These are phyloP conservation scores for Forbesichthys papilliferus DNA, from an alignment of 2,113 vertebrate genomes.

Conservation along the genomic window DNA sequence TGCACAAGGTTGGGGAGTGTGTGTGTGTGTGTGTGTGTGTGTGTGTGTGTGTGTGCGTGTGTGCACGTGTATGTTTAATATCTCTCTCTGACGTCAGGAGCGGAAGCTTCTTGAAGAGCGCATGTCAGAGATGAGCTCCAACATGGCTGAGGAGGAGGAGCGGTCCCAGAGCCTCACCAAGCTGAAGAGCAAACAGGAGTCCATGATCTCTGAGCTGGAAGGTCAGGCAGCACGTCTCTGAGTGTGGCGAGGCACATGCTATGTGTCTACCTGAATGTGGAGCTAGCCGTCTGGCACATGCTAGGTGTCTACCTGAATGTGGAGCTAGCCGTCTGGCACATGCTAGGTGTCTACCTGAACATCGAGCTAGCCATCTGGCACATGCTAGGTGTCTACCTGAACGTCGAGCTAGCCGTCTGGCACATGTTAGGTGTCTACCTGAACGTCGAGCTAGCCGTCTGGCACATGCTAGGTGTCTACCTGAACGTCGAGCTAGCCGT, in stretches of 20 bases:
- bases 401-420: too few relatives aligned
- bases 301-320: too few relatives aligned
- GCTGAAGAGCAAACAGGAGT: conserved; percentile 93
- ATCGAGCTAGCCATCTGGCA: too few relatives aligned
- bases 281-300: too few relatives aligned
- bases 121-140: conserved; percentile 87
- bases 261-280: too few relatives aligned
- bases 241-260: too few relatives aligned
- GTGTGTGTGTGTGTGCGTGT: background rate
- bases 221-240: conserved; percentile 65
- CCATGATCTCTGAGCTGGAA: conserved; percentile 96
- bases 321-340: too few relatives aligned
- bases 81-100: conserved; percentile 74
- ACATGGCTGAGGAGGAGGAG: conserved; percentile 94
- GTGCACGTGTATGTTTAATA: background rate
- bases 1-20: conserved; percentile 81
- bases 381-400: background rate
- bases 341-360: too few relatives aligned
- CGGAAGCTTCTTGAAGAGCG: conserved; percentile 90
- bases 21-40: background rate
- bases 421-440: background rate
- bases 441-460: background rate
- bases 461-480: too few relatives aligned
- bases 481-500: too few relatives aligned
- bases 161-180: conserved; percentile 95